Conservation (phyloP, 2,113 vertebrate genomes). For the Oreochromis niloticus region DNA sequence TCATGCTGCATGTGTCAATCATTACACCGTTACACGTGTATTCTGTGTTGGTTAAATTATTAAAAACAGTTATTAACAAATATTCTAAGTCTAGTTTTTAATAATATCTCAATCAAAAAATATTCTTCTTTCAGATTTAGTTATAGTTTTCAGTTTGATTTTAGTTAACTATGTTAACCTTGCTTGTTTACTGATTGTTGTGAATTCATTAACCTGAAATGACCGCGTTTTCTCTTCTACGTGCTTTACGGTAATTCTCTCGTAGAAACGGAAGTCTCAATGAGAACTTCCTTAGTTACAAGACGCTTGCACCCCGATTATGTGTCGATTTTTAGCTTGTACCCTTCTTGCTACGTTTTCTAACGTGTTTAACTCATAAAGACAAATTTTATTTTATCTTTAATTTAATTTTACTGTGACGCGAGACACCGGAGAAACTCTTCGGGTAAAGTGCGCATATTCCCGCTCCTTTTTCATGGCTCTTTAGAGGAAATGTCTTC, state of each 20-base stretch:
- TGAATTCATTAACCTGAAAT: neutral
- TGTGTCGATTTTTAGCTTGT: neutral
- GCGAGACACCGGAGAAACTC: neutral
- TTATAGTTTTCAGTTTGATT: neutral
- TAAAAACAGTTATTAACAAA: neutral
- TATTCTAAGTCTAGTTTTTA: neutral
- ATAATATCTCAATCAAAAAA: neutral
- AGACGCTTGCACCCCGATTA: neutral
- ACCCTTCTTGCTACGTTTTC: neutral
- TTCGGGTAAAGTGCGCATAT: neutral
- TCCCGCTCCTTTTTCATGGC: neutral
- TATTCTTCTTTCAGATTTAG: neutral
- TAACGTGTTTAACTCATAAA: neutral
- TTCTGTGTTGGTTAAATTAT: neutral
- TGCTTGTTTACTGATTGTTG: neutral
- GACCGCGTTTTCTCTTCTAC: neutral
- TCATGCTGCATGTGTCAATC: neutral
- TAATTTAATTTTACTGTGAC: neutral
- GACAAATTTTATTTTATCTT: neutral
- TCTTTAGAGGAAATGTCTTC: constrained; percentile 23
- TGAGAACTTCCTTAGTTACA: constrained; percentile 59
- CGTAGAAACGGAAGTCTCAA: constrained; percentile 24
- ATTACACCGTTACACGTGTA: neutral
- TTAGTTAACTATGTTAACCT: neutral
- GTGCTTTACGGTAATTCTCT: constrained; percentile 27